Evolutionary conservation across 1,140 invertebrate species (phyloP), one percentile per base, ranked within the genome.

Genomic region (Papilio aristodemus): DNA sequence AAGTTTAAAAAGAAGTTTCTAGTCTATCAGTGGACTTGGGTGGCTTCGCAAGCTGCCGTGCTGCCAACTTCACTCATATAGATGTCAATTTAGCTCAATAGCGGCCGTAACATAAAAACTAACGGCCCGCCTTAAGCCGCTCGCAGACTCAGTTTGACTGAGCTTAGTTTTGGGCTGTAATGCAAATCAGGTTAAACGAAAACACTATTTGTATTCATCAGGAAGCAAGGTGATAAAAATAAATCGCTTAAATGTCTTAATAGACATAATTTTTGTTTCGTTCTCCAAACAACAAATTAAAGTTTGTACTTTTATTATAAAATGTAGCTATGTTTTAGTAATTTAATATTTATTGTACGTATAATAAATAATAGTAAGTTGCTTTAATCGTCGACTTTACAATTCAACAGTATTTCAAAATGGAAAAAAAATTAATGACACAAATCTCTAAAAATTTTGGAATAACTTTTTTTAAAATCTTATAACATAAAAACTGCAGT

Each of bases 41-140:
- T 80, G 73, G 78, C 78, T 82, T 74, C 75, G 39, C 71, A 63
- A 72, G 74, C 75, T 68, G 62, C 54, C 71, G 41, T 69, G 25
- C 64, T 72, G 69, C 76, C 58, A 83, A 86, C 72, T 84, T 85
- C 50, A 71, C 75, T 80, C 86, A 83, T 87, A 85, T 85, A 81
- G 80, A 84, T 85, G 84, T 80, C 84, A 85, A 86, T 88, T 86
- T 86, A 76, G 78, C 79, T 74, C 80, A 78, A 84, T 84, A 71
- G 73, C 67, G 32, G 74, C 76, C 79, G 72, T 88, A 83, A 82
- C 84, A 80, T 88, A 88, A 88, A 86, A 88, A 75, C 73, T 84
- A 73, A 87, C 63, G 84, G 73, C 59, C 19, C 70, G 71, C 36
- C 69, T 58, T 62, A 54, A 74, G 36, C 67, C 41, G 67, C 59